These are phyloP conservation scores for Tetragnatha versicolor DNA, from an alignment of 1,140 invertebrate genomes.

Conservation along the genomic window DNA sequence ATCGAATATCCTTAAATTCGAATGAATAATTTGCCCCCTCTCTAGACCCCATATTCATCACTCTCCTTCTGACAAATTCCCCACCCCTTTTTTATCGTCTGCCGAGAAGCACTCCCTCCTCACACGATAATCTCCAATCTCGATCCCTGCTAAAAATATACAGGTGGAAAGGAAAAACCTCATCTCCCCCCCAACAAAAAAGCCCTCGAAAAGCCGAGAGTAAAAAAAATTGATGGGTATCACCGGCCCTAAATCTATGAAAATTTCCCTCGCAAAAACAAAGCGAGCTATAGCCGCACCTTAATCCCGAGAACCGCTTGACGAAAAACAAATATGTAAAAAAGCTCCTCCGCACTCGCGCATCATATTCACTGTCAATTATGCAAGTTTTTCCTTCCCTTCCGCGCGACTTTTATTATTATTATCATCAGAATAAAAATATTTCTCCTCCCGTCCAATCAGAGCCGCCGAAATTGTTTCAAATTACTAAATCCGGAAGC, in stretches of 20 bases:
- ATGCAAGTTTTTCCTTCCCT: slow-evolving; percentile 41
- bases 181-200: no score
- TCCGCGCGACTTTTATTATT: not conserved
- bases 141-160: no score
- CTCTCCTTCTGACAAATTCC: no score
- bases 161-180: no score
- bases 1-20: no score
- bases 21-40: no score
- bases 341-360: slow-evolving; percentile 6
- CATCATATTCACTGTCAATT: slow-evolving; percentile 52
- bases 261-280: slow-evolving; percentile 32
- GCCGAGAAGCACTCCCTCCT: no score
- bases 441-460: slow-evolving; percentile 48
- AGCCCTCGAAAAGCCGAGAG: not conserved
- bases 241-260: slow-evolving; percentile 32
- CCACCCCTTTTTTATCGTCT: no score
- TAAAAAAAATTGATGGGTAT: slow-evolving; percentile 25
- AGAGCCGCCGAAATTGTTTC: slow-evolving; percentile 48
- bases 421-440: slow-evolving; percentile 44
- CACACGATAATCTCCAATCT: no score
- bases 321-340: slow-evolving; percentile 36
- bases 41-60: no score
- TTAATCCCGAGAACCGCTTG: slow-evolving; percentile 27
- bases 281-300: slow-evolving; percentile 6
- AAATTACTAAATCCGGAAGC: slow-evolving; percentile 52